Percentiles rank a stretch among this genome's conserved stretches.
Conservation (phyloP, 2,797 vertebrate genomes). For the Rhinatrema bivittatum region DNA sequence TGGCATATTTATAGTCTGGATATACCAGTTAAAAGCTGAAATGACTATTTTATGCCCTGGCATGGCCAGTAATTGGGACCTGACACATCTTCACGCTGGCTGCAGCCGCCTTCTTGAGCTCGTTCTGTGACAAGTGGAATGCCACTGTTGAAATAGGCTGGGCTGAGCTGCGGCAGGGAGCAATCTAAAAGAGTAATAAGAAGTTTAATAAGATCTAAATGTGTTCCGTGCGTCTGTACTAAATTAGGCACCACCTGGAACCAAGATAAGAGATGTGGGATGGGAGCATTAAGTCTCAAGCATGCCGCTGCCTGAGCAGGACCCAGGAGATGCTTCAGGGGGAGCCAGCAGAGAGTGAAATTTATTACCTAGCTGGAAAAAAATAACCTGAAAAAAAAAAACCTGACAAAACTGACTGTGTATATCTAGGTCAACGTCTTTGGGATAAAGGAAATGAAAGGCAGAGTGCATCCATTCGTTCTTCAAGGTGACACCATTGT, state of each 20-base stretch:
- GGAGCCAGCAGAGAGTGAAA: not conserved
- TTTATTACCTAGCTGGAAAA: not conserved
- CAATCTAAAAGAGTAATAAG: not conserved
- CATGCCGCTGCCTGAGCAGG: not conserved
- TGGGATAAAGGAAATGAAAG: constrained; percentile 1
- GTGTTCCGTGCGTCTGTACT: not conserved
- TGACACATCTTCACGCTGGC: too few relatives aligned
- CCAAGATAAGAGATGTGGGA: not conserved
- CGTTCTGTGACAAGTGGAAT: not conserved
- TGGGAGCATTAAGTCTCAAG: not conserved
- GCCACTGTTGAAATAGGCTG: not conserved
- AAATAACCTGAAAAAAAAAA: not conserved
- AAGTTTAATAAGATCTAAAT: not conserved
- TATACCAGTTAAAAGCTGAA: too few relatives aligned
- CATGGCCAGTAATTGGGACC: too few relatives aligned
- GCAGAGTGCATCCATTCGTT: not conserved
- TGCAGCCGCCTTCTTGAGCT: too few relatives aligned
- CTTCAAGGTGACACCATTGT: not conserved
- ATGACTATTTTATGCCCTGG: too few relatives aligned
- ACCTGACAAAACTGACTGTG: rapidly evolving
- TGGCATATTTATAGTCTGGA: too few relatives aligned
- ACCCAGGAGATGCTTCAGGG: not conserved
- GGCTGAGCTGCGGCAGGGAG: not conserved
- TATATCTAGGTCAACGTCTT: not conserved
- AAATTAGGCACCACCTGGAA: not conserved